Base-by-base conservation (phyloP, 2,888 invertebrate species). In the Anodontia alba region DNA sequence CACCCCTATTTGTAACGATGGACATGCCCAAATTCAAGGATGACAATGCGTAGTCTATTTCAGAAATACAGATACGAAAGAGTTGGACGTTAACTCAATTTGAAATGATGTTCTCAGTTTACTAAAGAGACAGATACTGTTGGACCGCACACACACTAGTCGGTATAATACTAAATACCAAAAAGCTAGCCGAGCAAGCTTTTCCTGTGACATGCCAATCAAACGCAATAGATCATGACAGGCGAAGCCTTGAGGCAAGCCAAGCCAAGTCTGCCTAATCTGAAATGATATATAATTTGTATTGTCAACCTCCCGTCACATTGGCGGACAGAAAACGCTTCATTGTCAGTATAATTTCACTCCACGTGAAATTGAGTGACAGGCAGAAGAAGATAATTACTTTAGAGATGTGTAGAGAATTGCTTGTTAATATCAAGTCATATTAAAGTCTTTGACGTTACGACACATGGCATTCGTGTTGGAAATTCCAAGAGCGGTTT, bases 281-380 rank as follows among this genome's bases (percentile, higher is more conserved):
- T 20, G 33, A 62, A 33, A 62, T 62, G 62, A 62, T 62, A 62
- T 62, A 83, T 85, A 85, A 85, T 85, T 85, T 83, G 80, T 83
- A 68, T 76, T 85, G 85, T 85, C 85, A 83, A 76, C 78, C 82
- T 81, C 78, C 76, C 77, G 85, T 73, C 85, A 80, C 62, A 51
- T 62, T 78, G 82, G 82, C 80, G 80, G 78, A 74, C 85, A 66
- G 80, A 78, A 80, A 81, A 83, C 80, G 67, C 76, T 78, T 71
- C 71, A 68, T 71, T 85, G 85, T 85, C 85, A 83, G 78, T 80
- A 82, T 81, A 77, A 85, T 80, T 80, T 78, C 78, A 73, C 76
- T 31, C 66, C 78, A 78, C 68, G 73, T 79, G 81, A 74, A 68
- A 76, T 51, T 67, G 84, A 77, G 46, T 81, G 84, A 79, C 84